Evolutionary conservation across 2,888 invertebrate species (phyloP).

Genomic region (Drosophila sordidapex): DNA sequence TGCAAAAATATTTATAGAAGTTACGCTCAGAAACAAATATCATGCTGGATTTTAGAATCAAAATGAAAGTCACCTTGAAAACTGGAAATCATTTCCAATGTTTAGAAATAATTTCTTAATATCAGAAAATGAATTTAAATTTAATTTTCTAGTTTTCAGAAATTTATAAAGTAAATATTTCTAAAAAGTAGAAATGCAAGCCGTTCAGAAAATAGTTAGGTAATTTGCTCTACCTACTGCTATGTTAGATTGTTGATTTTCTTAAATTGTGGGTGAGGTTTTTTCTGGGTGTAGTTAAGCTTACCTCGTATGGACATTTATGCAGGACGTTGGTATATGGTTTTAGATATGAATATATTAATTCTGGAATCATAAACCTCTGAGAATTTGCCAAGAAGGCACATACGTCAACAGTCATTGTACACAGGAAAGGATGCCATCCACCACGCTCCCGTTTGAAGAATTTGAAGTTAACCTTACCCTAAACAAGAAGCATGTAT

Average conservation of each 20-base stretch:
- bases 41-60: background rate
- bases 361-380: background rate
- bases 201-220: background rate
- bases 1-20: background rate
- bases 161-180: background rate
- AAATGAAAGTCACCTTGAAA: background rate
- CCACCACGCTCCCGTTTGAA: background rate
- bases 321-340: background rate
- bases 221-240: background rate
- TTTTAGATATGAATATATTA: background rate
- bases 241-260: background rate
- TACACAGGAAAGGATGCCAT: slow-evolving; percentile 1
- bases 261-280: background rate
- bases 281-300: background rate
- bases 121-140: background rate
- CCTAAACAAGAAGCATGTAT: background rate
- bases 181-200: background rate
- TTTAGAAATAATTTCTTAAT: background rate
- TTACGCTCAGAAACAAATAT: background rate
- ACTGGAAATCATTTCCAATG: background rate
- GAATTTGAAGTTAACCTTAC: background rate
- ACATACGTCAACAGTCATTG: background rate
- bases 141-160: background rate
- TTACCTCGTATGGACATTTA: background rate
- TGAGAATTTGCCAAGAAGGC: background rate